A percentile compares a stretch with the other conserved stretches of the same genome.
Evolutionary conservation across 2,113 vertebrate genomes (phyloP).

Genomic region (Propithecus coquereli): DNA sequence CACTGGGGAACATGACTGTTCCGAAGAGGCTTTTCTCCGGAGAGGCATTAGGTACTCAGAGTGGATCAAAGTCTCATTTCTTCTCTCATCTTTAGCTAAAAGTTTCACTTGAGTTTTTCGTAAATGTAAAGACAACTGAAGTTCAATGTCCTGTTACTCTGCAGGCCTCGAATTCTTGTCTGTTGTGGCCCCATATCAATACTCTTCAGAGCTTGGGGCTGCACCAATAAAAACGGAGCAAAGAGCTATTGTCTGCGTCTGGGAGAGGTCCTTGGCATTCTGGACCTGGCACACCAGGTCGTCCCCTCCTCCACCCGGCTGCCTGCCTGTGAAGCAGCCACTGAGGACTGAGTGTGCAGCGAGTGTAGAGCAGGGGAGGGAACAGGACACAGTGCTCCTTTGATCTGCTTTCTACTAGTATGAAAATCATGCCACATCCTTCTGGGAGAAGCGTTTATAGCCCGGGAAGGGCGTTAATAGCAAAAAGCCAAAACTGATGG

Average conservation of each 20-base stretch:
- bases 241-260: constrained; percentile 73
- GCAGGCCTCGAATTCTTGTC: constrained; percentile 69
- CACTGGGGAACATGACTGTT: constrained; percentile 40
- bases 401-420: constrained; percentile 12
- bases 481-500: constrained; percentile 40
- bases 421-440: background rate
- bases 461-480: background rate
- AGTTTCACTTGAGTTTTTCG: constrained; percentile 63
- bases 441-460: constrained; percentile 15
- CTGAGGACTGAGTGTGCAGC: constrained; percentile 51
- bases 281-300: constrained; percentile 59
- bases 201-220: constrained; percentile 73
- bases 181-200: constrained; percentile 73
- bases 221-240: constrained; percentile 70
- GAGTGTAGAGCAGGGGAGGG: background rate
- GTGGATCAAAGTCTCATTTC: constrained; percentile 66
- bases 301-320: background rate
- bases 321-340: constrained; percentile 55
- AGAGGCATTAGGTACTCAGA: constrained; percentile 65
- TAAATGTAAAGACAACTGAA: constrained; percentile 73
- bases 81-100: constrained; percentile 48
- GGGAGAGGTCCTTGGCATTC: constrained; percentile 75
- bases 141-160: constrained; percentile 71
- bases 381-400: constrained; percentile 42
- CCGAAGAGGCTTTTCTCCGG: constrained; percentile 67